Conservation (phyloP, 2,113 vertebrate genomes). For the Lamprologus sp. region DNA sequence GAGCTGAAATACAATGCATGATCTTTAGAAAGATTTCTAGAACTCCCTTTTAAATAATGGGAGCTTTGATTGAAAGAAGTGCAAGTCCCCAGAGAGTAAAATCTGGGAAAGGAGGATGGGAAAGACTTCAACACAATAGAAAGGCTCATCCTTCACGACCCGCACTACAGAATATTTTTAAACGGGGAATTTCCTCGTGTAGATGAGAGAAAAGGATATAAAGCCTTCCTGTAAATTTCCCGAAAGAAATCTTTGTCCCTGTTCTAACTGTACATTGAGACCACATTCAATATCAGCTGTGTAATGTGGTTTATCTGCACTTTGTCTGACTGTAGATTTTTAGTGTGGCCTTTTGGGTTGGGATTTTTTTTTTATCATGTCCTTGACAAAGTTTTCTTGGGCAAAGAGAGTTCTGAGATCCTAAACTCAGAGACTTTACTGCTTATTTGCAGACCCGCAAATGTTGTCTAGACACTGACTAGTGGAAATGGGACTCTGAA, state of each 20-base stretch:
- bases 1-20: not conserved
- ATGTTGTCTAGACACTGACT: conserved; percentile 35
- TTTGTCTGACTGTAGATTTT: not conserved
- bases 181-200: not conserved
- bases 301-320: not conserved
- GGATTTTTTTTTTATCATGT: not conserved
- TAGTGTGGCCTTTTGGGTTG: not conserved
- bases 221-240: not conserved
- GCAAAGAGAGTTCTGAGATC: not conserved
- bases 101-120: not conserved
- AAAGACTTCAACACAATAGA: not conserved
- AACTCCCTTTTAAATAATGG: not conserved
- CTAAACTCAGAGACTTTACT: conserved; percentile 5
- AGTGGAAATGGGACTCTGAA: conserved; percentile 26
- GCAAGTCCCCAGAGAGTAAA: not conserved
- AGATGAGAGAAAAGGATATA: not conserved
- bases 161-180: not conserved
- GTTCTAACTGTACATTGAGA: not conserved
- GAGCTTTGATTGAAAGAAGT: not conserved
- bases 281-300: not conserved
- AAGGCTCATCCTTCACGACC: not conserved
- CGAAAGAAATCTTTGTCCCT: not conserved
- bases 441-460: not conserved
- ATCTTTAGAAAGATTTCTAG: not conserved
- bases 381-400: not conserved